Evolutionary conservation across 2,113 vertebrate species (phyloP).

Genomic region (Chroicocephalus ridibundus): DNA sequence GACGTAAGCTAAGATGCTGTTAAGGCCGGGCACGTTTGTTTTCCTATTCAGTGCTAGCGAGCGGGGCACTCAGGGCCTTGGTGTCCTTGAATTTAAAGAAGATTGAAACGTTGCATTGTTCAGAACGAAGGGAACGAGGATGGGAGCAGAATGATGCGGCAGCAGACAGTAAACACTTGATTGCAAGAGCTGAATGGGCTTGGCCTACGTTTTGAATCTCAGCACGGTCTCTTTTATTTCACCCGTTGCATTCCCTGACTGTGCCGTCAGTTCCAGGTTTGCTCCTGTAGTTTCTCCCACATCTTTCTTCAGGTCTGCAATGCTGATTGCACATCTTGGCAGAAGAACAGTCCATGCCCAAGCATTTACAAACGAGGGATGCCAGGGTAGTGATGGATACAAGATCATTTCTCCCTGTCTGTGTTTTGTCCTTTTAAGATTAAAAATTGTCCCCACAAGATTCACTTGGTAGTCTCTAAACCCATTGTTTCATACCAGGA

Average conservation of each 20-base stretch:
- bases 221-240: background rate
- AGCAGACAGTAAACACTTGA: slow-evolving; percentile 12
- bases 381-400: background rate
- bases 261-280: background rate
- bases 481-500: background rate
- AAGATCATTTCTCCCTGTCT: background rate
- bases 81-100: slow-evolving; percentile 62
- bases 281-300: background rate
- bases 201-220: slow-evolving; percentile 11
- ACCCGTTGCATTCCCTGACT: background rate
- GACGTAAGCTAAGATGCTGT: slow-evolving; percentile 37
- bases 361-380: background rate
- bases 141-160: slow-evolving; percentile 1
- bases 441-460: slow-evolving; percentile 13
- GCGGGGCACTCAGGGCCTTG: background rate
- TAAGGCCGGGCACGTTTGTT: slow-evolving; percentile 23
- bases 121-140: background rate
- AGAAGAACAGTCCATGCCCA: background rate
- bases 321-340: background rate
- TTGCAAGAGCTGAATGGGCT: slow-evolving; percentile 2
- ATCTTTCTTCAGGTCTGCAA: background rate
- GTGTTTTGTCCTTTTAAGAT: slow-evolving; percentile 21
- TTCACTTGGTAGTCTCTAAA: background rate
- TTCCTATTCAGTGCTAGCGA: slow-evolving; percentile 3
- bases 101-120: slow-evolving; percentile 51